A percentile compares a stretch with the other conserved stretches of the same genome.
phyloP scores from a whole-genome alignment of 1,140 invertebrate species.

The Doryteuthis pealeii region DNA sequence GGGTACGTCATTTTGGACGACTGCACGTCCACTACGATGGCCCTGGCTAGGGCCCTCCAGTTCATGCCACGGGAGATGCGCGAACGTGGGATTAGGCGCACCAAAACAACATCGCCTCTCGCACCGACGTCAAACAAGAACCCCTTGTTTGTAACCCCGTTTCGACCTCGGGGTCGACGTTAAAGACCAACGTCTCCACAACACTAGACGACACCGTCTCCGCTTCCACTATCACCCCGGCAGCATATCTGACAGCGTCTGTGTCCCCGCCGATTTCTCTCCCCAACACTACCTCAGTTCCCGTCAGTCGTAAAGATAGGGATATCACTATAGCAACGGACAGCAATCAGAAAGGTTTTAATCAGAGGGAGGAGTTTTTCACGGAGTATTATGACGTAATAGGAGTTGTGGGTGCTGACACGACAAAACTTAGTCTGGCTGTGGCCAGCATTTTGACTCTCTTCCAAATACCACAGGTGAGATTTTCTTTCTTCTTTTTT shows the following conservation, averaged over 20 bases:
- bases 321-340: background rate
- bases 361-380: background rate
- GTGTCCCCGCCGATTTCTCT: background rate
- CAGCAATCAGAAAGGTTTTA: too few relatives aligned
- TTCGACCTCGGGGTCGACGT: background rate
- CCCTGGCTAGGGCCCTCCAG: conserved; percentile 33
- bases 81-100: background rate
- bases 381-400: conserved; percentile 36
- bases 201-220: background rate
- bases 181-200: background rate
- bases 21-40: conserved; percentile 31
- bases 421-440: conserved; percentile 33
- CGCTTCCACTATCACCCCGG: background rate
- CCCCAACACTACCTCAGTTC: background rate
- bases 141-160: background rate
- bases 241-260: background rate
- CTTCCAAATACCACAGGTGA: conserved; percentile 43
- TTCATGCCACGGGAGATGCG: conserved; percentile 31
- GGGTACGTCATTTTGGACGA: conserved; percentile 34
- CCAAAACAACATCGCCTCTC: too few relatives aligned
- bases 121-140: background rate
- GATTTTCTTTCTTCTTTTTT: conserved; percentile 21
- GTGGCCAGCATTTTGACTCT: conserved; percentile 36
- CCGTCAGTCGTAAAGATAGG: background rate
- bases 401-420: conserved; percentile 36